Conservation (phyloP, 2,888 invertebrate species). For the Microctonus hyperodae region DNA sequence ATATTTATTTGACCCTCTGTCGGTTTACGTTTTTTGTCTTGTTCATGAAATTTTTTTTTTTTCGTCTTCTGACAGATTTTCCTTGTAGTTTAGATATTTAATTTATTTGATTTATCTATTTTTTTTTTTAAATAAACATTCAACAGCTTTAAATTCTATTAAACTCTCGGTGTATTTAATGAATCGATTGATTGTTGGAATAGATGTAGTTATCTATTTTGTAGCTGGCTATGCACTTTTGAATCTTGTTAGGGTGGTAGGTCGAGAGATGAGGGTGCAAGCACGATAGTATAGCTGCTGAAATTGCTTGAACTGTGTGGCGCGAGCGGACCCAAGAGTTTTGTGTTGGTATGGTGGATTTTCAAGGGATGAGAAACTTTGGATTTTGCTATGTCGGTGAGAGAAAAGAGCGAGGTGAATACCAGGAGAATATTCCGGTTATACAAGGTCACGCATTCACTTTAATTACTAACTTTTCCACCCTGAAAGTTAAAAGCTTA, state of each 20-base stretch:
- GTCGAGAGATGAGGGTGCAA: conserved; percentile 29
- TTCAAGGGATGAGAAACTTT: conserved; percentile 52
- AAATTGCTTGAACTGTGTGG: conserved; percentile 39
- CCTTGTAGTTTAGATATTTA: too few species aligned
- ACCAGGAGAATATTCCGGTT: conserved; percentile 30
- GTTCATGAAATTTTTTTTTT: too few species aligned
- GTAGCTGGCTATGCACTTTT: conserved; percentile 62
- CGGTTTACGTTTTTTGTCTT: too few species aligned
- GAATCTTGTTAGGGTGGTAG: conserved; percentile 21
- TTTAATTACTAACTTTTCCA: conserved; percentile 61
- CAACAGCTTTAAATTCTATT: too few species aligned
- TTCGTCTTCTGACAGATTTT: too few species aligned
- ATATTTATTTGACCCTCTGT: conserved; percentile 35
- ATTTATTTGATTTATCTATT: too few species aligned
- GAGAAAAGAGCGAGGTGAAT: conserved; percentile 20
- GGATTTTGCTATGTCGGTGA: conserved; percentile 43
- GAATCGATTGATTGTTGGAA: too few species aligned
- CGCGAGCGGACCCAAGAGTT: conserved; percentile 34
- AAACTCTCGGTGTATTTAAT: too few species aligned
- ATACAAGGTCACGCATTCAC: conserved; percentile 62
- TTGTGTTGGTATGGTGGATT: conserved; percentile 22
- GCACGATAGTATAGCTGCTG: neutral
- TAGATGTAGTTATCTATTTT: too few species aligned
- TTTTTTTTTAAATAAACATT: too few species aligned
- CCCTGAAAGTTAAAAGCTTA: neutral